Conservation (phyloP, 2,888 invertebrate species). For the Mycalesis mineus region DNA sequence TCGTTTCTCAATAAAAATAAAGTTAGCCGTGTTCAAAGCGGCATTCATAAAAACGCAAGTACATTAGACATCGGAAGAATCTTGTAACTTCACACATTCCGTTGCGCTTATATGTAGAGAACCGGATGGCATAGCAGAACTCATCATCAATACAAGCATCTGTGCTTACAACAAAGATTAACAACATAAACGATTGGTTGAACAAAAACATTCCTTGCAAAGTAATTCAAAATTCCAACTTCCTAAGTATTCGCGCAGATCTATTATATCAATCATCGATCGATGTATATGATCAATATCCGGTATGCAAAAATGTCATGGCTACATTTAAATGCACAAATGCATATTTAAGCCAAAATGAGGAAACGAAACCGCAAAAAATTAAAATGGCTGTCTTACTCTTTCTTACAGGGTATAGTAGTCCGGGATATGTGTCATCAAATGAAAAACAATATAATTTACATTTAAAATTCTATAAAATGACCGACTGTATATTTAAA, state of each 20-base stretch:
- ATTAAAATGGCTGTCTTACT: background rate
- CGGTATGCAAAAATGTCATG: background rate
- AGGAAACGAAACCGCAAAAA: background rate
- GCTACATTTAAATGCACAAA: background rate
- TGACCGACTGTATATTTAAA: no score
- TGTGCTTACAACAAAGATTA: background rate
- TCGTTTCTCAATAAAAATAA: background rate
- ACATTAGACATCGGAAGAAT: background rate
- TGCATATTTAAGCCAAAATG: background rate
- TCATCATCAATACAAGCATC: background rate
- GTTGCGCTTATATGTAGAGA: background rate
- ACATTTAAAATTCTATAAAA: no score
- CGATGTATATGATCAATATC: slow-evolving; percentile 1
- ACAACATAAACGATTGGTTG: background rate
- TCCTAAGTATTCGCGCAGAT: background rate
- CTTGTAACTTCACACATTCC: background rate
- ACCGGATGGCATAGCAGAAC: background rate
- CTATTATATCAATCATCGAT: slow-evolving; percentile 1
- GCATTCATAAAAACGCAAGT: background rate
- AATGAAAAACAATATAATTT: background rate
- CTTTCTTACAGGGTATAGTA: no score
- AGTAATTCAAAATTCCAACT: background rate
- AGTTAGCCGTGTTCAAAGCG: background rate
- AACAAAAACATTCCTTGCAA: background rate
- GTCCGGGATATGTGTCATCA: background rate